Base-by-base conservation (phyloP, 2,113 vertebrate species). In the Erinaceus europaeus region DNA sequence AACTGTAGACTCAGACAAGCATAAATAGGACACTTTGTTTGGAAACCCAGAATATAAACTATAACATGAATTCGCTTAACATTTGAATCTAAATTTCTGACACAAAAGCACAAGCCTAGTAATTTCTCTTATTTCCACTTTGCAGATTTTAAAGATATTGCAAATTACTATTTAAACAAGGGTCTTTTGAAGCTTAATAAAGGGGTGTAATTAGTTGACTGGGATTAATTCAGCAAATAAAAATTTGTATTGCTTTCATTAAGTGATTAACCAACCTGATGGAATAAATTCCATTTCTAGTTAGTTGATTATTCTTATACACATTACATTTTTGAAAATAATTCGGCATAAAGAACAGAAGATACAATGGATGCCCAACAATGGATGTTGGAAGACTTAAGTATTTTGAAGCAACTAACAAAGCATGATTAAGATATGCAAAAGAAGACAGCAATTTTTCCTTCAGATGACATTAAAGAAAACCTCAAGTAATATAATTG, bases 391-490 rank as follows among this genome's bases (percentile, higher is more conserved):
- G 64, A 78, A 83, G 34, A 90, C 29, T 59, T 75, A 46, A 74
- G n/a, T 50, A 18, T 32, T 92, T 76, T 92, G 38, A 69, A 52
- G 88, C 17, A 86, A 73, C 27, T 52, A 65, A 87, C 89, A 64
- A 82, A 75, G 73, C 42, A 64, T 59, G 48, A 85, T 40, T 89
- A 82, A 91, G 92, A 93, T 85, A 61, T 4, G 0, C 62, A 92
- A 89, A 44, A 18, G 15, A 36, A 80, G 55, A 72, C 55, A 42
- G 61, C 27, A 88, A 90, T 89, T 32, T 88, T 53, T 29, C 84
- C 92, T 94, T 89, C 84, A 90, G 62, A 50, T 74, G 74, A 89
- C 55, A 90, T 38, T 78, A 65, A 94, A 90, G 78, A 92, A 83
- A 87, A 23, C 36, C 73, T 89, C 61, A 83, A 92, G 73, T 71